Evolutionary conservation across 1,140 invertebrate genomes (phyloP).

Genomic region (Anastatus disparis): DNA sequence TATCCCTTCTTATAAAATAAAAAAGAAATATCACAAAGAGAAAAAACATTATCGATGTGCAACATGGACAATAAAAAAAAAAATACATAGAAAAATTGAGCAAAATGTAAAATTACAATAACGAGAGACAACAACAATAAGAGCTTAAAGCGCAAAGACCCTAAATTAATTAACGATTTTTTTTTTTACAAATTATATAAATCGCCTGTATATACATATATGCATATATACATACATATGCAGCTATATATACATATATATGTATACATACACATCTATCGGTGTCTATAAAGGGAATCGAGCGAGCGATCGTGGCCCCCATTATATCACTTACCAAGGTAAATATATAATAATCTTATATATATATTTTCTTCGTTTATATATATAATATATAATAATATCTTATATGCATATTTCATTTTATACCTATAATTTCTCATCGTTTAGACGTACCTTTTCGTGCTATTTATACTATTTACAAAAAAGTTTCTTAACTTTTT

Average conservation of each 20-base stretch:
- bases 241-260: too few species aligned
- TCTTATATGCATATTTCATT: conserved; percentile 65
- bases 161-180: too few species aligned
- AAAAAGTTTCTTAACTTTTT: conserved; percentile 52
- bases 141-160: conserved; percentile 22
- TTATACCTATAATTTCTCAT: conserved; percentile 65
- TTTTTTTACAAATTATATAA: conserved; percentile 37
- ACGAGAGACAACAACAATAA: conserved; percentile 37
- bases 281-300: conserved; percentile 40
- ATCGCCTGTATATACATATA: conserved; percentile 5
- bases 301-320: conserved; percentile 54
- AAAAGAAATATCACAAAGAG: conserved; percentile 1
- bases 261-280: not conserved
- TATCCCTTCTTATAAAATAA: conserved; percentile 17
- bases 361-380: conserved; percentile 47
- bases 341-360: conserved; percentile 60
- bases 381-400: conserved; percentile 61
- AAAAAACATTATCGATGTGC: conserved; percentile 18
- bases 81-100: conserved; percentile 22
- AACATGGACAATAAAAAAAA: conserved; percentile 30
- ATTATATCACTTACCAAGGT: conserved; percentile 65
- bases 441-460: conserved; percentile 61
- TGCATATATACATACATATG: too few species aligned
- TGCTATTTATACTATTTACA: conserved; percentile 67
- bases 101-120: too few species aligned